Evolutionary conservation across 2,797 vertebrate species (phyloP).

Genomic region (Chlorospingus semifuscus): DNA sequence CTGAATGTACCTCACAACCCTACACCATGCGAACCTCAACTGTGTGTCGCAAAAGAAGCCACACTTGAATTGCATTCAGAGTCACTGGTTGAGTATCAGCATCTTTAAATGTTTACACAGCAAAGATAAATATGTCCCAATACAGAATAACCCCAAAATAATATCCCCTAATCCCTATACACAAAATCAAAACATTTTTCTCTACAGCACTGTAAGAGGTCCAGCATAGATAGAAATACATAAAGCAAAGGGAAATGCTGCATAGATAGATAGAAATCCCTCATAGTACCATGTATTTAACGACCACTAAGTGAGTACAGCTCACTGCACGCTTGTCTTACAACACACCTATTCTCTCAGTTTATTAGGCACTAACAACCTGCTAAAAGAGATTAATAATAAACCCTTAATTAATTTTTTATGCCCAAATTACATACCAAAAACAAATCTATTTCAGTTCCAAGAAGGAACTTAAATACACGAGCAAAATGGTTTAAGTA

Average conservation of each 20-base stretch:
- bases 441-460: not conserved
- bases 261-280: fast-evolving
- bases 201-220: not conserved
- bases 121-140: not conserved
- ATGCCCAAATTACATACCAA: not conserved
- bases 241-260: too few relatives aligned
- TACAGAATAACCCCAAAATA: not conserved
- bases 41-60: not conserved
- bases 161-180: not conserved
- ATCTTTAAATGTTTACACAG: not conserved
- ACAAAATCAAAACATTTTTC: not conserved
- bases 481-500: fast-evolving
- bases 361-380: not conserved
- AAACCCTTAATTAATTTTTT: not conserved
- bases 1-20: fast-evolving
- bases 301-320: not conserved
- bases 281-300: not conserved
- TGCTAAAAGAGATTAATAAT: not conserved
- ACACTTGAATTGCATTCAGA: not conserved
- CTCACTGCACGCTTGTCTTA: not conserved
- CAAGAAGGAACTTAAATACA: not conserved
- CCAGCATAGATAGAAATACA: not conserved
- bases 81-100: not conserved
- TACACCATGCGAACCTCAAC: not conserved
- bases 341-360: not conserved